Conservation (phyloP, 2,888 invertebrate species). For the Suillia variegata region DNA sequence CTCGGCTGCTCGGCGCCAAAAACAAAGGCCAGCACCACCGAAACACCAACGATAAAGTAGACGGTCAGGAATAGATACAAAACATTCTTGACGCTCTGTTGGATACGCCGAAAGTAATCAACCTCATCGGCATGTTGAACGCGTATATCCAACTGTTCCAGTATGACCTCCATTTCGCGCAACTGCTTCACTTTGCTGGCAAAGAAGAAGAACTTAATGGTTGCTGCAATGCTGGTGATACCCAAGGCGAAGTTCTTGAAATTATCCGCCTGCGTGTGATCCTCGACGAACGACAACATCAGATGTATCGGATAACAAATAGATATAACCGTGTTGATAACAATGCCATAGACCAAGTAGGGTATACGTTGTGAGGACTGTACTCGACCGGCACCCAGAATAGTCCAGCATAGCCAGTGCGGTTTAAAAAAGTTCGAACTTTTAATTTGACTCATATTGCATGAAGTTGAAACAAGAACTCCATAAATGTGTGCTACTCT, state of each 20-base stretch:
- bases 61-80: constrained; percentile 20
- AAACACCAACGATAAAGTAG: no score
- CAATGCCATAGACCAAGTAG: neutral
- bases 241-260: constrained; percentile 29
- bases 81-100: neutral
- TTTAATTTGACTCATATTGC: neutral
- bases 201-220: constrained; percentile 28
- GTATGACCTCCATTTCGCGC: constrained; percentile 15
- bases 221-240: constrained; percentile 27
- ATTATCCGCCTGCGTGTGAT: constrained; percentile 30
- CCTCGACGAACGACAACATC: constrained; percentile 14
- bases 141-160: constrained; percentile 24
- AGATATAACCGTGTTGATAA: constrained; percentile 11
- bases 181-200: constrained; percentile 21
- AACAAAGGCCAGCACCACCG: no score
- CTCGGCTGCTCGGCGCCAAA: constrained; percentile 20
- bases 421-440: neutral
- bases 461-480: no score
- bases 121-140: constrained; percentile 16
- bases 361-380: neutral
- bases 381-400: neutral
- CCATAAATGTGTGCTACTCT: no score
- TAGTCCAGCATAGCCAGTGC: neutral
- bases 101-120: neutral
- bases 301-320: constrained; percentile 15